Conservation (phyloP, 2,797 vertebrate genomes). For the Peromyscus attwateri region DNA sequence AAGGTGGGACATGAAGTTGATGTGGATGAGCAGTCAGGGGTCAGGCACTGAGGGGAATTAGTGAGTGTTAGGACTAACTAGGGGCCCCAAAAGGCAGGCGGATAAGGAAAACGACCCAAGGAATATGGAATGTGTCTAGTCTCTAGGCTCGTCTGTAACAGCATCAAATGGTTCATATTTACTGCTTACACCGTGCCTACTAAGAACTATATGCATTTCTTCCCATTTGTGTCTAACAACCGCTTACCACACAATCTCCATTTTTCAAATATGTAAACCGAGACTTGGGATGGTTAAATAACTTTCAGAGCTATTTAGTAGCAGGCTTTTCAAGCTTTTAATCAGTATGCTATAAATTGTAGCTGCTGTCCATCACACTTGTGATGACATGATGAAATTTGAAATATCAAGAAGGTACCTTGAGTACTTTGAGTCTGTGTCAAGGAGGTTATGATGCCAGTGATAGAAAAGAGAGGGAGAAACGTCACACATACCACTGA, state of each 20-base stretch:
- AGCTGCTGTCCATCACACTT: neutral
- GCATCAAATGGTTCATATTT: neutral
- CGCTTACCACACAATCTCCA: neutral
- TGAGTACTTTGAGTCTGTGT: constrained; percentile 4
- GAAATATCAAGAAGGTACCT: neutral
- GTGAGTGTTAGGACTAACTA: neutral
- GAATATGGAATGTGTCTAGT: neutral
- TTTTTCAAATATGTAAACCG: constrained; percentile 48
- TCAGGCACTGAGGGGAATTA: neutral
- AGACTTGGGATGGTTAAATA: neutral
- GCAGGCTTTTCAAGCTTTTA: constrained; percentile 33
- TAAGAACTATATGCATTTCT: neutral
- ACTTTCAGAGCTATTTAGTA: neutral
- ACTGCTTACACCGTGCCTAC: neutral
- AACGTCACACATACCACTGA: neutral
- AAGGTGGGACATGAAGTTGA: neutral
- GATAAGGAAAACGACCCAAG: neutral
- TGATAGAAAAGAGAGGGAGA: neutral
- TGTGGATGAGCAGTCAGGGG: neutral
- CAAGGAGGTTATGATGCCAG: neutral
- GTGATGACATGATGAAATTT: neutral
- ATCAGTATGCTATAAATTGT: neutral
- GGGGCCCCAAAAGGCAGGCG: neutral
- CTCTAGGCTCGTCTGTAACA: neutral
- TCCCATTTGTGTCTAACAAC: neutral